Evolutionary conservation across 2,888 invertebrate genomes (phyloP).

Genomic region (Gisinianus flammeolus): DNA sequence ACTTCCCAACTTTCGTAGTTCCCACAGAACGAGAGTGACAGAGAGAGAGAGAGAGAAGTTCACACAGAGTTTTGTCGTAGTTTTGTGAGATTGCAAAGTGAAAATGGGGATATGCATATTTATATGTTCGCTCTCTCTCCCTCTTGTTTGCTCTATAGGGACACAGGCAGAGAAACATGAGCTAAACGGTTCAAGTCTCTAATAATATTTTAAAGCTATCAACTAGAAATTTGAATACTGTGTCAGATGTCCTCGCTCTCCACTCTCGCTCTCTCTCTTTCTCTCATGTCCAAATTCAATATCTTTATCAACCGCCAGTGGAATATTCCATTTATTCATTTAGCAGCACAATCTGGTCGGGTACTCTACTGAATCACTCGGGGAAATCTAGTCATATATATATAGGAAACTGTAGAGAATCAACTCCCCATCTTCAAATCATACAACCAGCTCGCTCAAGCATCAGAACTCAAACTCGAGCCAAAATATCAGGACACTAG

Average conservation of each 20-base stretch:
- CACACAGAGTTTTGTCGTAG: no score
- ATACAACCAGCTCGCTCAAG: no score
- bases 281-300: constrained; percentile 23
- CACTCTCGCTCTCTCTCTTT: constrained; percentile 3
- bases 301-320: neutral
- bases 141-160: no score
- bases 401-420: no score
- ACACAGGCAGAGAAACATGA: neutral
- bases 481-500: neutral
- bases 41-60: no score
- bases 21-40: no score
- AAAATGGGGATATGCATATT: neutral
- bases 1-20: no score
- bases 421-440: no score
- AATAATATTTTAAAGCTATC: constrained; percentile 36
- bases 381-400: no score
- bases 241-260: constrained; percentile 26
- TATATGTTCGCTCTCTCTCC: no score
- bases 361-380: no score
- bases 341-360: neutral
- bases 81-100: neutral
- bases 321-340: constrained; percentile 14
- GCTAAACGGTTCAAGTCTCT: neutral
- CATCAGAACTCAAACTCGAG: neutral
- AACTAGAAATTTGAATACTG: constrained; percentile 26